These are phyloP conservation scores for Pseudomyrmex cubaensis DNA, from an alignment of 1,140 invertebrate species.

Conservation along the genomic window DNA sequence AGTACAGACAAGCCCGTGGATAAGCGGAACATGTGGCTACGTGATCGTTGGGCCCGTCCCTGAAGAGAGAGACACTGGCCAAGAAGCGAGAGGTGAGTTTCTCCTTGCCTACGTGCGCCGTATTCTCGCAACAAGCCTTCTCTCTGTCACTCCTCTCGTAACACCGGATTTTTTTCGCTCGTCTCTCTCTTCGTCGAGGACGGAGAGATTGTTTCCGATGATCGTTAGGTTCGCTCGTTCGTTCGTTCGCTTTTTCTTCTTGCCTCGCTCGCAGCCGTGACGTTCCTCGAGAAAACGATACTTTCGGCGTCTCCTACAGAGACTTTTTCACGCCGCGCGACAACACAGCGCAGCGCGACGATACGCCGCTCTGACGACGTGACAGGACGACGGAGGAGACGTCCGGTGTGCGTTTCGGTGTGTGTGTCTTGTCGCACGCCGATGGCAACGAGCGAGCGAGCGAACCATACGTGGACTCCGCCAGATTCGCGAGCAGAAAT, in stretches of 20 bases:
- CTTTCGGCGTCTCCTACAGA: not conserved
- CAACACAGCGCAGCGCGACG: not conserved
- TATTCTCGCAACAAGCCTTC: conserved; percentile 3
- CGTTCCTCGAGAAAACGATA: not conserved
- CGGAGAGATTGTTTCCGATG: not conserved
- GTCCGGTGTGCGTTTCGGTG: not conserved
- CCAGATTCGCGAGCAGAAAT: not conserved
- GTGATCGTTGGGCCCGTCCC: conserved; percentile 76
- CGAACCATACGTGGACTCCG: conserved; percentile 38
- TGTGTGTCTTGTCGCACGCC: not conserved
- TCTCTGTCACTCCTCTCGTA: not conserved
- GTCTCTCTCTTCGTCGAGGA: not conserved
- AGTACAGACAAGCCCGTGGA: conserved; percentile 68
- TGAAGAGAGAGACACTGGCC: conserved; percentile 80
- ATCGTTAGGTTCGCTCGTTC: not conserved
- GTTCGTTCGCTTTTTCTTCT: not conserved
- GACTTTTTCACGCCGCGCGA: no score
- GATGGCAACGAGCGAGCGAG: not conserved
- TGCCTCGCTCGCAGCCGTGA: not conserved
- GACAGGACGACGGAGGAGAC: conserved; percentile 46
- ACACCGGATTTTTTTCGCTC: conserved; percentile 1
- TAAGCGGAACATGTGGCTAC: conserved; percentile 79
- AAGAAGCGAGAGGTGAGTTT: conserved; percentile 77
- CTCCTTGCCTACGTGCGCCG: not conserved
- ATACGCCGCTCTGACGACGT: not conserved